Base-by-base conservation (phyloP, 1,140 invertebrate genomes). In the Polyergus mexicanus region DNA sequence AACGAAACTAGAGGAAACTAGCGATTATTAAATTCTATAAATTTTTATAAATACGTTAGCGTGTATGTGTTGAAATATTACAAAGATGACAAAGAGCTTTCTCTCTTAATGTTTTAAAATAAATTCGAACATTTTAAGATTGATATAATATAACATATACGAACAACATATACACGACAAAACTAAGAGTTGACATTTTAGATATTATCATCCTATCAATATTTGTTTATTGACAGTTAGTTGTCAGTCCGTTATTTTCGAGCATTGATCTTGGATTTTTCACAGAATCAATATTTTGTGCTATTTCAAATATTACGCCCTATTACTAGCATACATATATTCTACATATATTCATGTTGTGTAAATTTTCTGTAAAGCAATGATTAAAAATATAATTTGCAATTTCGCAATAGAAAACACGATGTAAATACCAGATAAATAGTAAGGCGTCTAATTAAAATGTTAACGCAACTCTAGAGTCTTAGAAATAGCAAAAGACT, bases 351-450 rank as follows among this genome's bases (percentile, higher is more conserved):
- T 28, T 28, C 11, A 6, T 38, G 1, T 47, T 19, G 11, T 3
- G 25, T 28, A 28, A 28, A 28, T 74, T 74, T 38, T 1, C 0
- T 19, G n/a, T 71, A 28, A 47, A n/a, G 8, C 19, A 16, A 22
- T n/a, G 13, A 35, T 58, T 38, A 58, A 58, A 56, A 74, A 74
- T 74, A 54, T 4, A 5, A 54, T 74, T 13, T 35, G 7, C 8
- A 35, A 25, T 60, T 60, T 41, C 28, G 41, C 6, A 75, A 0
- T 38, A 58, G n/a, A 60, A 41, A 75, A 41, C 8, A 25, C 0
- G 8, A 32, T 8, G 6, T 60, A 75, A 75, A 58, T 58, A 35
- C 58, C 38, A 58, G 4, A 74, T 41, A 74, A 38, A 58, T 74
- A 10, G 3, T 11, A 38, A 72, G 19, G 8, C 1, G 35, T 58